Evolutionary conservation across 2,113 vertebrate species (phyloP), one percentile per base, ranked within the genome.

Genomic region (Laticauda laticaudata): DNA sequence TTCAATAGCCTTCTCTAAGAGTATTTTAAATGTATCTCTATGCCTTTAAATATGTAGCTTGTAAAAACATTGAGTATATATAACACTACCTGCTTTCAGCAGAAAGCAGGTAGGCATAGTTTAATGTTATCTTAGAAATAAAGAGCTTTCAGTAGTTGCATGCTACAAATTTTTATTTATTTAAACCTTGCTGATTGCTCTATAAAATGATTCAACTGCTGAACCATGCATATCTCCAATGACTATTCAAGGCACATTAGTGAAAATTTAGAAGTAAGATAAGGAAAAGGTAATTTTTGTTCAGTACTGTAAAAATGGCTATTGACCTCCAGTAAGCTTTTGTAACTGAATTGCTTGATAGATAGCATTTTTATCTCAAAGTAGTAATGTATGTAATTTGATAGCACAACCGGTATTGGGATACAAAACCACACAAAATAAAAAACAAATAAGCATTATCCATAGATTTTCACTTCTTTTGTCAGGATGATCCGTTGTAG

Each of bases 61-160:
- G 0, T 0, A 0, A 90, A 87, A 34, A 92, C 2, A 10, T 92
- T 94, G 93, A 92, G 54, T 89, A 93, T 90, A 90, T 90, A 18
- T 4, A 90, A 57, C 1, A 86, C 87, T 26, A 88, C 18, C 20
- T 26, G 11, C 34, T 29, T 86, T 48, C 14, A 86, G 14, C 21
- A 26, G 5, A 86, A 91, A 81, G 21, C 29, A 18, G 1, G 5
- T 34, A 21, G 20, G 18, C 2, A 20, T 39, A 55, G 11, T 34
- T 24, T 43, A 86, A 18, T 86, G 24, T 9, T 54, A 26, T 23
- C 5, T 34, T 69, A 54, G 48, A 12, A 20, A 59, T 12, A 57
- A 59, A 86, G 61, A 43, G 11, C 81, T 56, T 92, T 87, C 85
- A 94, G 87, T 56, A 93, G 85, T 54, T 89, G 94, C 5, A 24